Base-by-base conservation (phyloP, 2,888 invertebrate genomes). In the Osmoderma eremita region DNA sequence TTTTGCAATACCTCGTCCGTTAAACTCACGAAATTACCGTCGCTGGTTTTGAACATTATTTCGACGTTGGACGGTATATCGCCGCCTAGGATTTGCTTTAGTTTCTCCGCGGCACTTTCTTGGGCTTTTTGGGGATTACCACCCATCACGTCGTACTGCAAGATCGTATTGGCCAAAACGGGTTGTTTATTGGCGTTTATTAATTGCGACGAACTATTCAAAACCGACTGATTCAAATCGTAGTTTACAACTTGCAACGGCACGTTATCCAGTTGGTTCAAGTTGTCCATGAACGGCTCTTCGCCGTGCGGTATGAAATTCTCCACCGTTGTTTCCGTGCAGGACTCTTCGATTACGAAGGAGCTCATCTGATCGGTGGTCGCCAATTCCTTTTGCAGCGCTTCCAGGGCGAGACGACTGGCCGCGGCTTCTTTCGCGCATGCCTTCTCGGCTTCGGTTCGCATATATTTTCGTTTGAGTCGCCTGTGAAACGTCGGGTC, bases 31-130 rank as follows among this genome's bases (percentile, higher is more conserved):
- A 87, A 88, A 30, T 87, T 87, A 0, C 88, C 88, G 71, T 88
- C 88, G 20, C 86, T 87, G 1, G 88, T 88, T 77, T 88, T 88
- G 70, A 88, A 87, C 71, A 89, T 85, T 73, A 89, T 88, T 18
- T 88, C 83, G 22, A 84, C 81, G 71, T 84, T 81, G 1, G 81
- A 76, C 8, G 81, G 81, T 39, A 82, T 75, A 18, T 83, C 81
- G n/a, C 80, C 73, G 2, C 77, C 78, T 62, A 81, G 72, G 56
- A 80, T 77, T 49, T 78, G 75, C 66, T 79, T 79, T 48, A 81
- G 76, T 72, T 79, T 80, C 67, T 79, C 78, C 4, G 77, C 73
- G n/a, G 77, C 76, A 13, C 51, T 61, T 58, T 69, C 65, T 62
- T 64, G 64, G 3, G 18, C 8, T 20, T 58, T 63, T 2, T 41